Percentiles rank a stretch among this genome's conserved stretches.
phyloP scores from a whole-genome alignment of 1,140 invertebrate species.

The Hylyphantes graminicola region DNA sequence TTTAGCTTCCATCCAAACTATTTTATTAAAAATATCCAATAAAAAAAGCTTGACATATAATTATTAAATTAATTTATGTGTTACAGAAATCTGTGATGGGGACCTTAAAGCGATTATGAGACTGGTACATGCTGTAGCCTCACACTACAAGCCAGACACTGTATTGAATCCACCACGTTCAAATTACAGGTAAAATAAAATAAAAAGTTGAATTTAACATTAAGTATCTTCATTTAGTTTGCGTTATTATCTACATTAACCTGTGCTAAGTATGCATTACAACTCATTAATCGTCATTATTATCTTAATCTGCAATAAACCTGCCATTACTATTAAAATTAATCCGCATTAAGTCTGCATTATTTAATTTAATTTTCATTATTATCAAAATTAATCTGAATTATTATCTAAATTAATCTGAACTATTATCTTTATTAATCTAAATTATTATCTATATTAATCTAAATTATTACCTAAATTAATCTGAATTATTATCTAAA shows the following conservation, averaged over 20 bases:
- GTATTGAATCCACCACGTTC: slow-evolving; percentile 35
- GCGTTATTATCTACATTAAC: not conserved
- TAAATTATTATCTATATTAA: too few species aligned
- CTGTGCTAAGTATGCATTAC: not conserved
- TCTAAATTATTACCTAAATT: too few species aligned
- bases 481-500: too few species aligned
- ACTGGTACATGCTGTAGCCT: slow-evolving; percentile 70
- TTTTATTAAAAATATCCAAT: not conserved
- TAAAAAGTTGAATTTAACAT: not conserved
- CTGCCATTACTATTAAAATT: too few species aligned
- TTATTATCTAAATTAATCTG: too few species aligned
- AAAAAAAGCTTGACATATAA: not conserved
- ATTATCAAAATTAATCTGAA: too few species aligned
- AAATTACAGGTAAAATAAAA: slow-evolving; percentile 13
- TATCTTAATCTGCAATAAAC: too few species aligned
- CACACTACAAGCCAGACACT: slow-evolving; percentile 69
- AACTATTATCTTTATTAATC: too few species aligned
- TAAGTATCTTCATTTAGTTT: not conserved
- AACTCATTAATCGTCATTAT: too few species aligned
- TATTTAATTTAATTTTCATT: too few species aligned
- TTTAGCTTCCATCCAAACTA: not conserved
- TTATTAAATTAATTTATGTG: slow-evolving; percentile 4
- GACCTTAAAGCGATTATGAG: slow-evolving; percentile 71
- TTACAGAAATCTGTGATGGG: slow-evolving; percentile 68
- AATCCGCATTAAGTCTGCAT: too few species aligned